Conservation (phyloP, 2,797 vertebrate species). For the Silurus lanzhouensis region DNA sequence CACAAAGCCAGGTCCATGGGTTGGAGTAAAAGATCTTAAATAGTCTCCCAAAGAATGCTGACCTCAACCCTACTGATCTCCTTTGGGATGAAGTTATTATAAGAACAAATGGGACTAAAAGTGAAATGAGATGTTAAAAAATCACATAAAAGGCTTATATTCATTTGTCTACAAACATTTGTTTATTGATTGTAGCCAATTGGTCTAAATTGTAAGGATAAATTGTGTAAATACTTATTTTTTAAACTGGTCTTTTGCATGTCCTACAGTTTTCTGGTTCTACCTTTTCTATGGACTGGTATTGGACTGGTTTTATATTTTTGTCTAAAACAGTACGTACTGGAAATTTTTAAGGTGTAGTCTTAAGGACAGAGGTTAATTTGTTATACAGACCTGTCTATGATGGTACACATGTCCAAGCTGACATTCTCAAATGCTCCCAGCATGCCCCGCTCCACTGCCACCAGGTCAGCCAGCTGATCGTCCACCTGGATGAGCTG, state of each 20-base stretch:
- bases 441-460: slow-evolving; percentile 85
- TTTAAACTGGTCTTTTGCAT: neutral
- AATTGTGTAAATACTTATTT: neutral
- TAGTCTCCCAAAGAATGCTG: too few species aligned
- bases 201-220: too few species aligned
- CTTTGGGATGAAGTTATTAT: too few species aligned
- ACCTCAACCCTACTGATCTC: too few species aligned
- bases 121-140: too few species aligned
- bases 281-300: neutral
- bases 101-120: too few species aligned
- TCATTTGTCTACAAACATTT: too few species aligned
- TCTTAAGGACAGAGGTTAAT: neutral
- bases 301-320: neutral
- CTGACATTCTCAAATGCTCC: slow-evolving; percentile 93
- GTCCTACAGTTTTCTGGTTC: neutral
- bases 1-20: too few species aligned
- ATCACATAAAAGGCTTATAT: too few species aligned
- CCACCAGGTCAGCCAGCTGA: slow-evolving; percentile 84
- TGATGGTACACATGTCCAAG: slow-evolving; percentile 95
- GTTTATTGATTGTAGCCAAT: too few species aligned
- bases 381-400: slow-evolving; percentile 84
- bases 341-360: neutral
- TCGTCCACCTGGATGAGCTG: slow-evolving; percentile 93
- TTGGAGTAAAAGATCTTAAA: too few species aligned
- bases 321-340: neutral